Percentiles rank a stretch among this genome's conserved stretches.
These are phyloP conservation scores for Sebastes jordani DNA, from an alignment of 2,797 vertebrate genomes.

Conservation along the genomic window DNA sequence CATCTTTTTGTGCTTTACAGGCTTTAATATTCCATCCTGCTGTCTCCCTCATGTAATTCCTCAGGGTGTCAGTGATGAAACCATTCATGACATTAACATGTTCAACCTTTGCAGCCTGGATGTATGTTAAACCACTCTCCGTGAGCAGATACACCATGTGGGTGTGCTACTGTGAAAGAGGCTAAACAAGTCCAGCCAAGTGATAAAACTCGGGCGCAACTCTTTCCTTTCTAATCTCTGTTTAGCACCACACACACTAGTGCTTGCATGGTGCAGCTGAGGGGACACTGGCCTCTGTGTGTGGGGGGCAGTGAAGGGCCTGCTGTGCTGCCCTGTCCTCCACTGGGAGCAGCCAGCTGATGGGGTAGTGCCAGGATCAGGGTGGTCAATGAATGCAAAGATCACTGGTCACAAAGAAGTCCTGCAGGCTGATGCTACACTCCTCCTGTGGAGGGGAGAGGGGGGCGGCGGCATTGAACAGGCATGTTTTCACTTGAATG, in stretches of 20 bases:
- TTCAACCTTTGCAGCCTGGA: neutral
- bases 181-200: neutral
- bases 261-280: conserved; percentile 44
- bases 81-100: neutral
- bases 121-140: neutral
- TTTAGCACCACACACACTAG: conserved; percentile 20
- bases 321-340: conserved; percentile 54
- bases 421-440: conserved; percentile 5
- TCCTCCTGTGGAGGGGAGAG: neutral
- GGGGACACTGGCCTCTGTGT: conserved; percentile 74
- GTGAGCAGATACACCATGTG: neutral
- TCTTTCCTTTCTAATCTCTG: neutral
- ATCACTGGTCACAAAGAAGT: conserved; percentile 53
- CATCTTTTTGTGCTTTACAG: neutral
- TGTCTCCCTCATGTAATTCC: neutral
- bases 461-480: neutral
- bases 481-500: neutral
- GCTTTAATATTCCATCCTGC: neutral
- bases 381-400: conserved; percentile 64
- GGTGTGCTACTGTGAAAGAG: neutral
- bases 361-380: conserved; percentile 68
- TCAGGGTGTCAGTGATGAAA: neutral
- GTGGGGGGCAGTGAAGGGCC: conserved; percentile 37
- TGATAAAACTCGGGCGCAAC: neutral
- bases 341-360: conserved; percentile 57